phyloP scores from a whole-genome alignment of 1,140 invertebrate genomes.

The Habropoda laboriosa region DNA sequence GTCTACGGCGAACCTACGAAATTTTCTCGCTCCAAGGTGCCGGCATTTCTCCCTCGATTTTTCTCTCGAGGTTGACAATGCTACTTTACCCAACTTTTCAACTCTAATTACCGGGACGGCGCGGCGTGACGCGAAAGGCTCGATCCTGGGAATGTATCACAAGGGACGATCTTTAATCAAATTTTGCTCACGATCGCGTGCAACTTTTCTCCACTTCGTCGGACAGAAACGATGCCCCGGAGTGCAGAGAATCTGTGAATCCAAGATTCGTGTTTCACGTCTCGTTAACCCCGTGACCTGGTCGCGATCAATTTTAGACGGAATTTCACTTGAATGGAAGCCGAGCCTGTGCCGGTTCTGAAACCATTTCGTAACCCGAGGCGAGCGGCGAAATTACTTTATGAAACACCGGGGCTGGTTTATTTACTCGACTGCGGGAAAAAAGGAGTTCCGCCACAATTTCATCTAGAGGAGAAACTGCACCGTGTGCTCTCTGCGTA shows the following conservation, averaged over 20 bases:
- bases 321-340: background rate
- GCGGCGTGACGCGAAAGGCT: too few relatives aligned
- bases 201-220: background rate
- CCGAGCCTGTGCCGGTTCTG: background rate
- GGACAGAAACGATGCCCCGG: background rate
- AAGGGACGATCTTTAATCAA: background rate
- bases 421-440: too few relatives aligned
- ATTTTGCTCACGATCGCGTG: background rate
- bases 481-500: too few relatives aligned
- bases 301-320: slow-evolving; percentile 21
- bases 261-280: slow-evolving; percentile 2
- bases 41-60: background rate
- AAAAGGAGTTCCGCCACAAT: too few relatives aligned
- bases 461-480: too few relatives aligned
- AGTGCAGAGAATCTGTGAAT: background rate
- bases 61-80: too few relatives aligned
- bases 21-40: background rate
- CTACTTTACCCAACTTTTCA: background rate
- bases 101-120: too few relatives aligned
- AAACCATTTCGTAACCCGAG: background rate
- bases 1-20: background rate
- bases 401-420: too few relatives aligned
- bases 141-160: background rate
- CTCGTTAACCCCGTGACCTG: slow-evolving; percentile 17
- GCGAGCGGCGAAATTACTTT: background rate